phyloP scores from a whole-genome alignment of 2,797 vertebrate species.

The Lutjanus argentimaculatus region DNA sequence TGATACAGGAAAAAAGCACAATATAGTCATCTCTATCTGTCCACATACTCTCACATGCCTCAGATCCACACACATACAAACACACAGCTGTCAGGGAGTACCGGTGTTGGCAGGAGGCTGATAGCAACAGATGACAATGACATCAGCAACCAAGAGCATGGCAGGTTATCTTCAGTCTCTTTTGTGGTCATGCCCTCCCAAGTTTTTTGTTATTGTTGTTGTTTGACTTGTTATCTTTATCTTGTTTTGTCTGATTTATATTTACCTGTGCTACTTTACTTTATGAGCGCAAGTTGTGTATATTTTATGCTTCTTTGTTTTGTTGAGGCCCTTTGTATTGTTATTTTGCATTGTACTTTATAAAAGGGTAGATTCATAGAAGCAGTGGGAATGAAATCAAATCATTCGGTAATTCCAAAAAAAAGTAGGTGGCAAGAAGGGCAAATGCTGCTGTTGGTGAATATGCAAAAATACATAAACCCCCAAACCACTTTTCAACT shows the following conservation, averaged over 20 bases:
- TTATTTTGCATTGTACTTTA: neutral
- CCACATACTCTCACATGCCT: neutral
- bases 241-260: neutral
- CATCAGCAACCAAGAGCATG: constrained; percentile 2
- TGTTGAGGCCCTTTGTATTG: neutral
- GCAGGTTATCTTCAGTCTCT: neutral
- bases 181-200: neutral
- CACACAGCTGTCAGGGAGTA: constrained; percentile 17
- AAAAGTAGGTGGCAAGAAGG: neutral
- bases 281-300: neutral
- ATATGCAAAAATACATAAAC: neutral
- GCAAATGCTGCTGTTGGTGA: neutral
- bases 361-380: neutral
- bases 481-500: no score
- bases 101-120: constrained; percentile 29
- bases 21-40: constrained; percentile 15
- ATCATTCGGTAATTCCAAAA: no score
- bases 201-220: no score
- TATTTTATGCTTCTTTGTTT: neutral
- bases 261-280: neutral
- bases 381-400: no score
- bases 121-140: constrained; percentile 34
- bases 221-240: no score
- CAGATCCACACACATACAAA: neutral
- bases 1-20: no score